A percentile compares a stretch with the other conserved stretches of the same genome.
Evolutionary conservation across 2,888 invertebrate species (phyloP).

Genomic region (Oxycera nigricornis): DNA sequence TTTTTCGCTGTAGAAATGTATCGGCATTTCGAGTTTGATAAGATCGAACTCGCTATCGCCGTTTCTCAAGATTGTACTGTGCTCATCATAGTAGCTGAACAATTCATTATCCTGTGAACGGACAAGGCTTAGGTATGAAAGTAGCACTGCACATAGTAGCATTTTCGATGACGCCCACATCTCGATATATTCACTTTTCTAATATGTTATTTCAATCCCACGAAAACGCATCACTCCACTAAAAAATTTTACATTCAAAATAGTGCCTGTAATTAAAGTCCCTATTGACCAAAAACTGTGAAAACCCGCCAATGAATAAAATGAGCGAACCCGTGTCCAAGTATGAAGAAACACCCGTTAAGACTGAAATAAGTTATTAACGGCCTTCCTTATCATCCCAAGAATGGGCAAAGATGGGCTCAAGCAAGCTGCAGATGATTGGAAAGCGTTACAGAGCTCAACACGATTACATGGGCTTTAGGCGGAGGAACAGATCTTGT

Average conservation of each 20-base stretch:
- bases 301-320: not conserved
- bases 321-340: slow-evolving; percentile 22
- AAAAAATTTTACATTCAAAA: not conserved
- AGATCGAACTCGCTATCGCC: slow-evolving; percentile 58
- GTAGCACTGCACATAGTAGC: not conserved
- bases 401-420: slow-evolving; percentile 11
- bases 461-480: not conserved
- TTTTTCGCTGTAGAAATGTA: slow-evolving; percentile 78
- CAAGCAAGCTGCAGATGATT: not conserved
- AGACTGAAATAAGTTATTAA: slow-evolving; percentile 34
- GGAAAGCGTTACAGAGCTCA: not conserved
- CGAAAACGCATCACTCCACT: slow-evolving; percentile 8
- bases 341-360: slow-evolving; percentile 18
- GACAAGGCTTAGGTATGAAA: not conserved
- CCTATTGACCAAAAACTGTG: not conserved
- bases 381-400: not conserved
- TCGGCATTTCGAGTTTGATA: slow-evolving; percentile 64
- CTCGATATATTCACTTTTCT: slow-evolving; percentile 3
- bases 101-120: slow-evolving; percentile 24
- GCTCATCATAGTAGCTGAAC: slow-evolving; percentile 44
- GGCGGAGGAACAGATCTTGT: not conserved
- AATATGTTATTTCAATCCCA: not conserved
- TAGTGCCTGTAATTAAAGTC: not conserved
- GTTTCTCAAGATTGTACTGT: slow-evolving; percentile 50
- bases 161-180: not conserved